Evolutionary conservation across 2,888 invertebrate species (phyloP), one percentile per base, ranked within the genome.

Genomic region (Blera fallax): DNA sequence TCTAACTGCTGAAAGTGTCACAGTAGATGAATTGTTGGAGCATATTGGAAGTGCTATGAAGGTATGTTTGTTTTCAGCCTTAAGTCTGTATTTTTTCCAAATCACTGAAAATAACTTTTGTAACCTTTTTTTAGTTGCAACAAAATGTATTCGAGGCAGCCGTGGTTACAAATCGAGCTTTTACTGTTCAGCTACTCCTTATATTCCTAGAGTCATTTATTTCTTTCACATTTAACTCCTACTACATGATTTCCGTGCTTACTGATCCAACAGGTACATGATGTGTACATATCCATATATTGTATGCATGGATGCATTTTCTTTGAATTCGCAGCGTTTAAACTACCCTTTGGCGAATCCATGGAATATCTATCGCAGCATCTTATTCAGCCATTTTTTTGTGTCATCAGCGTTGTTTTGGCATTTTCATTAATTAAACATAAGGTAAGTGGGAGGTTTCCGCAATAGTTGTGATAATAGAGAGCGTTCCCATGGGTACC

Each of bases 151-250:
- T 32, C 14, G 83, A 83, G 45, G 52, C 62, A 8, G 65, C 67
- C 1, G 1, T 67, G 3, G 29, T 43, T 0, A 78, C 62, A 11
- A 78, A 73, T 62, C 58, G 52, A 29, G 21, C 29, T 1, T 73
- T 32, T 21, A 8, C 32, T 5, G 1, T 78, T 14, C 78, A 72
- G 16, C 27, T 83, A 8, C 52, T 78, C 2, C 65, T 78, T 3
- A 78, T 83, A 52, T 83, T 73, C 54, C 62, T 83, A 1, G 83
- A 83, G 24, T 50, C 83, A 0, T 83, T 83, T 32, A 52, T 83
- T 8, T 65, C 78, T 10, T 52, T 83, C 29, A 45, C 60, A 37
- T 78, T 83, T 8, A 73, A 83, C 54, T 65, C 16, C 6, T 83
- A 78, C 6, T 78, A 65, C 18, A 37, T 83, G 32, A 73, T 78